These are phyloP conservation scores for Datnioides undecimradiatus DNA, from an alignment of 2,113 vertebrate species.

Conservation along the genomic window DNA sequence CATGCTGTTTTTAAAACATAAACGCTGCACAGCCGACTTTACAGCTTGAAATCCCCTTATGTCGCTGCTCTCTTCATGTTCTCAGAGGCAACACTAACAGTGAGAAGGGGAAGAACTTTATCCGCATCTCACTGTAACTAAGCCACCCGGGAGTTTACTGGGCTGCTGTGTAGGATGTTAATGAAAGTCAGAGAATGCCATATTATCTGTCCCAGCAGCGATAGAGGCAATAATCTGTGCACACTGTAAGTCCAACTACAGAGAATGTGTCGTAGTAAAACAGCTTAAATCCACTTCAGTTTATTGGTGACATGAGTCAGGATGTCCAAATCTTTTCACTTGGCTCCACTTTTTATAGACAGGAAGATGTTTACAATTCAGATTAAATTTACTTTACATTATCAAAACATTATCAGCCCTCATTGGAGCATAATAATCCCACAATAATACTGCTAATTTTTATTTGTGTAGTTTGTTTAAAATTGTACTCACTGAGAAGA, in stretches of 20 bases:
- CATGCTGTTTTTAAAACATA: constrained; percentile 53
- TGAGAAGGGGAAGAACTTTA: constrained; percentile 53
- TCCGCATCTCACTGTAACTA: constrained; percentile 63
- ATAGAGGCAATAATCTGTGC: constrained; percentile 73
- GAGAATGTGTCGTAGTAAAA: constrained; percentile 60
- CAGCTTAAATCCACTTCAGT: constrained; percentile 63
- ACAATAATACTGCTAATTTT: neutral
- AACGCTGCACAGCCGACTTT: constrained; percentile 41
- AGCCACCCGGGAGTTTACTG: constrained; percentile 66
- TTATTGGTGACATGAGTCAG: constrained; percentile 64
- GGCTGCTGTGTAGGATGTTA: constrained; percentile 69
- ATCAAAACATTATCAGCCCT: neutral
- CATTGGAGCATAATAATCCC: neutral
- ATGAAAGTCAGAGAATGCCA: constrained; percentile 69
- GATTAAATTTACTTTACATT: constrained; percentile 8
- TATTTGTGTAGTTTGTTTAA: neutral
- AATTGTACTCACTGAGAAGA: neutral
- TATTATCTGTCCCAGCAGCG: constrained; percentile 75
- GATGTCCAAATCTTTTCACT: constrained; percentile 42
- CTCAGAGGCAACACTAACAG: constrained; percentile 51
- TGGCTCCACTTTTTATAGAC: constrained; percentile 39
- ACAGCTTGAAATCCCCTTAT: constrained; percentile 64
- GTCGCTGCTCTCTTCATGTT: constrained; percentile 52
- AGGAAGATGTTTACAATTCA: neutral
- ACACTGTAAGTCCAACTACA: constrained; percentile 55